phyloP scores from a whole-genome alignment of 2,888 invertebrate genomes.

The Flabesymbios commensalis region DNA sequence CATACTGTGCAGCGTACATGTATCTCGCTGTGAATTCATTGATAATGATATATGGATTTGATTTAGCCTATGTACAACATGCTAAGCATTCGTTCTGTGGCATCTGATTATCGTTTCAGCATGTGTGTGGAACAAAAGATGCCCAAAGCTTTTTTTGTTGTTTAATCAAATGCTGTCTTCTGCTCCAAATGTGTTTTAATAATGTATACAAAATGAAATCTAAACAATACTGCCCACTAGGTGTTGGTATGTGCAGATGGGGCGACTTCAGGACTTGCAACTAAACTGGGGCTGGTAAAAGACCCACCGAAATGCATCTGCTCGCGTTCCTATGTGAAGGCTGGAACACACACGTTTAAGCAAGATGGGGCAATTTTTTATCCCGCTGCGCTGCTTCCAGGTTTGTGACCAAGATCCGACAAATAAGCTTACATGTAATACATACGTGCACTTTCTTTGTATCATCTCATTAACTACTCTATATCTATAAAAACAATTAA shows the following conservation, averaged over 20 bases:
- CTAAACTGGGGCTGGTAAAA: constrained; percentile 46
- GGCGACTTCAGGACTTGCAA: constrained; percentile 45
- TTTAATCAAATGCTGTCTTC: too few species aligned
- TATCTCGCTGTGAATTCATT: too few species aligned
- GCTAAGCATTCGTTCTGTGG: too few species aligned
- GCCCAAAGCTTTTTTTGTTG: not conserved
- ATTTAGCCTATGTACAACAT: too few species aligned
- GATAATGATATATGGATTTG: too few species aligned
- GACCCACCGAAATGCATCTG: constrained; percentile 45
- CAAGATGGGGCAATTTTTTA: constrained; percentile 51
- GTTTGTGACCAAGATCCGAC: constrained; percentile 21
- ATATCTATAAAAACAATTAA: not conserved
- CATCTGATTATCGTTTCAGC: too few species aligned
- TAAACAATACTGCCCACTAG: constrained; percentile 32
- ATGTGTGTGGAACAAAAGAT: not conserved
- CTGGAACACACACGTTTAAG: constrained; percentile 48
- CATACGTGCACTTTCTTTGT: not conserved
- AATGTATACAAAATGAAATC: too few species aligned
- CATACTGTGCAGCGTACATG: too few species aligned
- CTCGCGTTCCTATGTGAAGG: constrained; percentile 46
- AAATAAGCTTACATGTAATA: not conserved
- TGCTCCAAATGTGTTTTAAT: too few species aligned
- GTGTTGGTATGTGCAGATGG: constrained; percentile 51
- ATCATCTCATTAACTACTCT: not conserved
- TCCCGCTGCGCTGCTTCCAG: constrained; percentile 45